A percentile compares a stretch with the other conserved stretches of the same genome.
These are phyloP conservation scores for Lycophotia porphyrea DNA, from an alignment of 2,888 invertebrate genomes.

Conservation along the genomic window DNA sequence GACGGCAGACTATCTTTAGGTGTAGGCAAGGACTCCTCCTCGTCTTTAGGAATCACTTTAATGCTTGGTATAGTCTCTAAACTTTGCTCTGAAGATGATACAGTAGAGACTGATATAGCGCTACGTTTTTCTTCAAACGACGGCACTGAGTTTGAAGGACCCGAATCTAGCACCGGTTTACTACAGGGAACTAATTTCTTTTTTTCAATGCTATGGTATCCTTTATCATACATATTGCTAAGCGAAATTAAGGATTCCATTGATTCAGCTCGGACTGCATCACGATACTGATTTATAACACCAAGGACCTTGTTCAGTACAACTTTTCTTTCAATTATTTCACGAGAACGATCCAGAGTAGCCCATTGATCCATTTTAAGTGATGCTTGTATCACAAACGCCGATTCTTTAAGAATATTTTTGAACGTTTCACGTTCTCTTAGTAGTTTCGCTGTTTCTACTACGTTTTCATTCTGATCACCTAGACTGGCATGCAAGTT, in stretches of 20 bases:
- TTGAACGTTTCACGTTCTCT: constrained; percentile 90
- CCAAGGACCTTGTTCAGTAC: constrained; percentile 90
- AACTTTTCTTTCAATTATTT: constrained; percentile 85
- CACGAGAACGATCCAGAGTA: constrained; percentile 78
- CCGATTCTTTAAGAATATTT: constrained; percentile 91
- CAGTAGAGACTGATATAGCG: not conserved
- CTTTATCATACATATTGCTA: constrained; percentile 90
- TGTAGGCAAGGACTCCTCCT: constrained; percentile 68
- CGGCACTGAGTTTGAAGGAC: constrained; percentile 3
- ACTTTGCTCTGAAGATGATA: constrained; percentile 74
- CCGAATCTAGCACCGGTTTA: not conserved
- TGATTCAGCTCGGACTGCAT: constrained; percentile 82
- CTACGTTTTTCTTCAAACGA: constrained; percentile 45
- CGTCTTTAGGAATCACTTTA: constrained; percentile 74
- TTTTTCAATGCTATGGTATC: constrained; percentile 92
- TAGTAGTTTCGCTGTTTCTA: constrained; percentile 85
- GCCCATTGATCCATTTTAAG: constrained; percentile 88
- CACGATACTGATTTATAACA: constrained; percentile 84
- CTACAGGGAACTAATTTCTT: constrained; percentile 80
- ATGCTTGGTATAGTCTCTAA: constrained; percentile 84
- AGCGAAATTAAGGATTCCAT: constrained; percentile 87
- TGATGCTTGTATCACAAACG: constrained; percentile 90
- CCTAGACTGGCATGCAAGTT: constrained; percentile 88
- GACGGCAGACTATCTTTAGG: constrained; percentile 81
- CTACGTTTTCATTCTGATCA: constrained; percentile 85